These are phyloP conservation scores for Pammene fasciana DNA, from an alignment of 2,888 invertebrate genomes.

Conservation along the genomic window DNA sequence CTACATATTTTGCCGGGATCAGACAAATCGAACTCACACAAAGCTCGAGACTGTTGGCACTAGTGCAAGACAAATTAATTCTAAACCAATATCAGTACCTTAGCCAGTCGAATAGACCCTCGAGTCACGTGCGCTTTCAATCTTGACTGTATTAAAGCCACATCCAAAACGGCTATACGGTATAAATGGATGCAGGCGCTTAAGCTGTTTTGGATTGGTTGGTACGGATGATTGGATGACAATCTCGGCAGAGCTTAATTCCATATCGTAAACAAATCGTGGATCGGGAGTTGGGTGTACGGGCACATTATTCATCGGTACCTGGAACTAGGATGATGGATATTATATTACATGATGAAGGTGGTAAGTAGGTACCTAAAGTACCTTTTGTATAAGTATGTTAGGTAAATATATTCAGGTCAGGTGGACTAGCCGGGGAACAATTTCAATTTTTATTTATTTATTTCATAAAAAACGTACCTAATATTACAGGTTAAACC, in stretches of 20 bases:
- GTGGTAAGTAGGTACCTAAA: too few species aligned
- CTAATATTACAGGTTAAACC: too few species aligned
- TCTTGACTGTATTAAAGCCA: constrained; percentile 2
- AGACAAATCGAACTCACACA: too few species aligned
- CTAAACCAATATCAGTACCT: neutral
- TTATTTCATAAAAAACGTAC: too few species aligned
- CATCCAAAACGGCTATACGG: constrained; percentile 10
- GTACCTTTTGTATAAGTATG: too few species aligned
- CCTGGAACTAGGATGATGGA: constrained; percentile 9
- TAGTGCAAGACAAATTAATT: neutral
- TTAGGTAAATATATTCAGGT: too few species aligned
- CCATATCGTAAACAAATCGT: constrained; percentile 40
- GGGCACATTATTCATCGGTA: constrained; percentile 40
- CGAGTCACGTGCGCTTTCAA: neutral
- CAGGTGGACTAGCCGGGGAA: too few species aligned
- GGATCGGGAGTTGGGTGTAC: constrained; percentile 22
- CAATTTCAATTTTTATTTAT: too few species aligned
- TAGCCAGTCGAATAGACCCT: neutral
- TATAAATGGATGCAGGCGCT: neutral
- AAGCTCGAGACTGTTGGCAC: too few species aligned
- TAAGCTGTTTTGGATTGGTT: neutral
- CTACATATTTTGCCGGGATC: too few species aligned
- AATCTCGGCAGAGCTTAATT: constrained; percentile 29
- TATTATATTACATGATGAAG: neutral
- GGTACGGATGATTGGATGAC: constrained; percentile 19